A percentile compares a stretch with the other conserved stretches of the same genome.
Conservation (phyloP, 2,797 vertebrate genomes). For the Coregonus sp. region DNA sequence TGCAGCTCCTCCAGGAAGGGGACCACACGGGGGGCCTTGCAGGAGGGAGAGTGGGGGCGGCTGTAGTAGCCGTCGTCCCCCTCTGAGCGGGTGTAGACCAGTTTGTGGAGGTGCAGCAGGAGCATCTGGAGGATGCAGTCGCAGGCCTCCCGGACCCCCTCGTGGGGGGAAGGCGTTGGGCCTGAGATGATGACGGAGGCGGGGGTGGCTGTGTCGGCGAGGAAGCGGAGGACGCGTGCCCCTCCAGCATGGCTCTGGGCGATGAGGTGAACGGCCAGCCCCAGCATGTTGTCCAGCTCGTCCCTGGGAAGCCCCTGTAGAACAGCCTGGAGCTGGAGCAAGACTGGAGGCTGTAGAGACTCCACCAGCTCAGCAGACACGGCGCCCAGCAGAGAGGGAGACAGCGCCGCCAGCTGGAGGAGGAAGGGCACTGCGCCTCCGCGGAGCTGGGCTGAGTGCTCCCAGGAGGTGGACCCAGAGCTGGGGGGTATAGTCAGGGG, state of each 20-base stretch:
- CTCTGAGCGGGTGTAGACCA: constrained; percentile 82
- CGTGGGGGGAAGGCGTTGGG: constrained; percentile 81
- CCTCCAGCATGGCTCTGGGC: constrained; percentile 90
- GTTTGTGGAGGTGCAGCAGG: constrained; percentile 88
- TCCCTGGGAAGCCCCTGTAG: constrained; percentile 83
- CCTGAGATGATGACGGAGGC: constrained; percentile 91
- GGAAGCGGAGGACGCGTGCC: constrained; percentile 83
- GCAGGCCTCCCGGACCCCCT: constrained; percentile 89
- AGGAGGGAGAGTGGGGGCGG: constrained; percentile 39
- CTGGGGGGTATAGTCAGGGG: constrained; percentile 66
- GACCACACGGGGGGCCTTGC: constrained; percentile 70
- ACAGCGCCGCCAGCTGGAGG: constrained; percentile 90
- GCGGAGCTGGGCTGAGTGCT: constrained; percentile 78
- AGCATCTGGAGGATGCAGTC: constrained; percentile 90
- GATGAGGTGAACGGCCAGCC: constrained; percentile 87
- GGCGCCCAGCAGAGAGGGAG: constrained; percentile 84
- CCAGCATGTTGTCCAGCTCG: constrained; percentile 88
- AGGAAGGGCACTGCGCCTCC: constrained; percentile 89
- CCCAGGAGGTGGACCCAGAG: constrained; percentile 72
- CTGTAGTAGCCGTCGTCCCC: constrained; percentile 54
- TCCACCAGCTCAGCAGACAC: constrained; percentile 89
- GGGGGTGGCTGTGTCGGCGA: constrained; percentile 89
- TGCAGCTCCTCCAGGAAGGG: constrained; percentile 90
- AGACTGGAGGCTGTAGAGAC: constrained; percentile 79
- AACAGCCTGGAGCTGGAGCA: constrained; percentile 88